phyloP scores from a whole-genome alignment of 2,797 vertebrate species.

The Alectoris magna region DNA sequence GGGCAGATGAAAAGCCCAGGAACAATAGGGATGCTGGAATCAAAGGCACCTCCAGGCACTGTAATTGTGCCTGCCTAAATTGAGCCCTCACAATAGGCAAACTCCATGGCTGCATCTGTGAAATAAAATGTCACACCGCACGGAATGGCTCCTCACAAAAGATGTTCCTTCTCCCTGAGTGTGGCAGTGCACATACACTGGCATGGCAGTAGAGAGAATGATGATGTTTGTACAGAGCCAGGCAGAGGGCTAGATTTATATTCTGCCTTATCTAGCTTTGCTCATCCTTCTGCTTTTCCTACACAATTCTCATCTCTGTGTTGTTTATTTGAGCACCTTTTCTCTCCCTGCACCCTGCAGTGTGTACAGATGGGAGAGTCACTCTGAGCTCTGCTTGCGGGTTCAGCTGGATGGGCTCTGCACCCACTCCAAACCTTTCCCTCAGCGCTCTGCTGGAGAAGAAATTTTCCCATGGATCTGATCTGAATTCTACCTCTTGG shows the following conservation, averaged over 20 bases:
- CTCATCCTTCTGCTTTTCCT: background rate
- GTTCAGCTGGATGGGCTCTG: background rate
- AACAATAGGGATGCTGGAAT: constrained; percentile 5
- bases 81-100: background rate
- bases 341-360: background rate
- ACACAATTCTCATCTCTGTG: background rate
- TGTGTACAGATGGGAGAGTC: rapidly evolving
- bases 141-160: background rate
- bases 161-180: background rate
- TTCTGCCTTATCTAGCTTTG: constrained; percentile 12
- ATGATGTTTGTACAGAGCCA: background rate
- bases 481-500: background rate
- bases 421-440: no score
- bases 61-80: background rate
- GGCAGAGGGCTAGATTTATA: background rate
- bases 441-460: no score
- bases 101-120: background rate
- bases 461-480: no score
- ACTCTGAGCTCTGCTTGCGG: rapidly evolving
- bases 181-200: background rate
- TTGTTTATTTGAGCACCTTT: background rate
- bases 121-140: background rate
- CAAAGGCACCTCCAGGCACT: constrained; percentile 27
- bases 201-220: background rate
- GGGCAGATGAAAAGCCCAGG: constrained; percentile 39